Percentiles rank a stretch among this genome's conserved stretches.
Evolutionary conservation across 2,888 invertebrate genomes (phyloP).

Genomic region (Eupsilia transversa): DNA sequence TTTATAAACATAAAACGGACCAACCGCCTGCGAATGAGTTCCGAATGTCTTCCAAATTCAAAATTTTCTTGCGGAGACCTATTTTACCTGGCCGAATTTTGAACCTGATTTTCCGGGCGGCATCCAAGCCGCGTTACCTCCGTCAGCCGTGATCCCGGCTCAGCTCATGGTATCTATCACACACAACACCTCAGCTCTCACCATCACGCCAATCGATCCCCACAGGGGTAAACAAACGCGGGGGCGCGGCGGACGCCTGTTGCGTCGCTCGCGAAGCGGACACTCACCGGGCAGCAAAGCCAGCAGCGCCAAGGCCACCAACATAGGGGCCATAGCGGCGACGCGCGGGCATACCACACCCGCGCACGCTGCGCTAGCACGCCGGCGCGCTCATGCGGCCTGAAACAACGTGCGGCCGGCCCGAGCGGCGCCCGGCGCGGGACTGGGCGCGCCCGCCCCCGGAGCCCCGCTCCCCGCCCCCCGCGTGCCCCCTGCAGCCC

Average conservation of each 20-base stretch:
- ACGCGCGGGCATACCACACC: slow-evolving; percentile 90
- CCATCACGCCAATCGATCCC: slow-evolving; percentile 77
- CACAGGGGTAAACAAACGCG: slow-evolving; percentile 81
- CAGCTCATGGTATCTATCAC: slow-evolving; percentile 76
- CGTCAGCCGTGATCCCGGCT: slow-evolving; percentile 53
- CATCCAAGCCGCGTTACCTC: slow-evolving; percentile 59
- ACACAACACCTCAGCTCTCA: slow-evolving; percentile 86
- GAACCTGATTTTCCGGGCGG: slow-evolving; percentile 59
- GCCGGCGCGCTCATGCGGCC: slow-evolving; percentile 88
- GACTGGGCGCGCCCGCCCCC: slow-evolving; percentile 82
- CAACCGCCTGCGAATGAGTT: slow-evolving; percentile 37
- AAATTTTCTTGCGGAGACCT: slow-evolving; percentile 58
- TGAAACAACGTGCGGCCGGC: slow-evolving; percentile 81
- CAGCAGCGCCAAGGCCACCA: slow-evolving; percentile 88
- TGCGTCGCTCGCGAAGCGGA: slow-evolving; percentile 75
- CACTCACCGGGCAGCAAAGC: slow-evolving; percentile 89
- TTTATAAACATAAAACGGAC: slow-evolving; percentile 53
- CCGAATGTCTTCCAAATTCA: slow-evolving; percentile 42
- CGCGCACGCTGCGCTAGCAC: slow-evolving; percentile 90
- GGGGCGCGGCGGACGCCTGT: slow-evolving; percentile 86
- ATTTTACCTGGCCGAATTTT: slow-evolving; percentile 73
- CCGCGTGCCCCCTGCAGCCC: slow-evolving; percentile 68
- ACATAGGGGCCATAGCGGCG: slow-evolving; percentile 87
- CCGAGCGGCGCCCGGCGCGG: slow-evolving; percentile 88
- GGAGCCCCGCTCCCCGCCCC: slow-evolving; percentile 68